Evolutionary conservation across 2,888 invertebrate species (phyloP).

Genomic region (Agriotes lineatus): DNA sequence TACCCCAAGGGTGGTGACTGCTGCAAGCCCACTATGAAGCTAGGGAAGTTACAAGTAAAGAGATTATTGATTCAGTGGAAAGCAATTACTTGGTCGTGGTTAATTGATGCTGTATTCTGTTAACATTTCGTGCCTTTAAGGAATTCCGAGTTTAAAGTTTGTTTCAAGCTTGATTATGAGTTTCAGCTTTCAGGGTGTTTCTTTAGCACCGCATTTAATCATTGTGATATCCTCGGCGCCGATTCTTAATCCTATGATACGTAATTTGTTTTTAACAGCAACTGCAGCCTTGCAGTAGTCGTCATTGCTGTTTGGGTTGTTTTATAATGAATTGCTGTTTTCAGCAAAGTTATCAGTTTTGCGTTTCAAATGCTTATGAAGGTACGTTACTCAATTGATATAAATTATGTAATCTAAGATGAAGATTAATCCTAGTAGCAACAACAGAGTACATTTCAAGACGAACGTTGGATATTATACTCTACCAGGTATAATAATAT

Average conservation of each 20-base stretch:
- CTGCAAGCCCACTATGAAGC: conserved; percentile 11
- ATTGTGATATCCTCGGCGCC: conserved; percentile 14
- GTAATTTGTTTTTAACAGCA: too few relatives aligned
- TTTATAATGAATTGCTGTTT: too few relatives aligned
- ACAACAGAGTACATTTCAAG: too few relatives aligned
- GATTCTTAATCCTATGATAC: not conserved
- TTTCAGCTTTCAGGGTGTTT: conserved; percentile 18
- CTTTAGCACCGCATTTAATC: conserved; percentile 21
- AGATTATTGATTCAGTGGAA: conserved; percentile 46
- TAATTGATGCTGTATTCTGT: conserved; percentile 49
- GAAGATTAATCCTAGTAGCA: too few relatives aligned
- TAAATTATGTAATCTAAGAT: too few relatives aligned
- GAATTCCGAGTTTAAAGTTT: conserved; percentile 34
- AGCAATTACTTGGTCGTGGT: conserved; percentile 50
- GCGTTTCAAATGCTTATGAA: too few relatives aligned
- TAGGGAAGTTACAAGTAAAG: conserved; percentile 26
- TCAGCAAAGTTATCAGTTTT: too few relatives aligned
- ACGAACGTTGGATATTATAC: too few relatives aligned
- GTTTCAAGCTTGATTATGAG: conserved; percentile 28
- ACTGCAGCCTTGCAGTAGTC: too few relatives aligned
- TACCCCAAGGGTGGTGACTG: not conserved
- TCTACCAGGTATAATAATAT: too few relatives aligned
- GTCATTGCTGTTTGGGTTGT: too few relatives aligned
- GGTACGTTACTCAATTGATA: too few relatives aligned
- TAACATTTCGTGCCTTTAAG: conserved; percentile 38